Evolutionary conservation across 2,113 vertebrate genomes (phyloP), one percentile per base, ranked within the genome.

Genomic region (Amphilophus citrinellus): DNA sequence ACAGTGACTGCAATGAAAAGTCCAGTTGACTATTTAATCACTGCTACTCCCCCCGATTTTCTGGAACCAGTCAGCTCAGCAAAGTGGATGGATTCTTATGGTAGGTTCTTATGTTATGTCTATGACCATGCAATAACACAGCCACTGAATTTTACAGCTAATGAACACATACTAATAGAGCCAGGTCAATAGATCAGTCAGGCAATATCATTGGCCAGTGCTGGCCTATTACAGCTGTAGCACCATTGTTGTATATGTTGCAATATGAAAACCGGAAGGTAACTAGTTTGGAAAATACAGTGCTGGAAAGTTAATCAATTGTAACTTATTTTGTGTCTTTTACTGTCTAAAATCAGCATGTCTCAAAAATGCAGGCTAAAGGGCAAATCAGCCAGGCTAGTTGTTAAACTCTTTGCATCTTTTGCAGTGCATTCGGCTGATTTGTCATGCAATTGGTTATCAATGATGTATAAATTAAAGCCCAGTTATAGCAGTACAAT

Each of bases 391-490:
- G 3, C 44, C 47, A 53, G 68, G 68, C 18, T 73, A 32, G 47
- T 32, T 71, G 47, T 73, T 53, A 32, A 73, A 73, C 27, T 61
- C 50, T 87, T 91, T 83, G 58, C 65, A 50, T 65, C 44, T 35
- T 47, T 4, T 80, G 44, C 62, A 61, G 37, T 84, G 56, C 57
- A 86, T 66, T 81, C 86, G 68, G 61, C 62, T 76, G 63, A 82
- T 87, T 80, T 83, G 30, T 53, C 42, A 76, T 65, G 79, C n/a
- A 58, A 88, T 82, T 80, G 61, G 50, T 56, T 84, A 88, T 91
- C 85, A 81, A 76, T 84, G 58, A 65, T 44, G 73, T 35, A 84
- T 84, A 90, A 88, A 88, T 90, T 81, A 85, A 80, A 82, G 84
- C 47, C 65, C 85, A 88, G 80, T 76, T 73, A 73, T 32, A 61